Evolutionary conservation across 2,888 invertebrate genomes (phyloP).

Genomic region (Bursaphelenchus okinawaensis): DNA sequence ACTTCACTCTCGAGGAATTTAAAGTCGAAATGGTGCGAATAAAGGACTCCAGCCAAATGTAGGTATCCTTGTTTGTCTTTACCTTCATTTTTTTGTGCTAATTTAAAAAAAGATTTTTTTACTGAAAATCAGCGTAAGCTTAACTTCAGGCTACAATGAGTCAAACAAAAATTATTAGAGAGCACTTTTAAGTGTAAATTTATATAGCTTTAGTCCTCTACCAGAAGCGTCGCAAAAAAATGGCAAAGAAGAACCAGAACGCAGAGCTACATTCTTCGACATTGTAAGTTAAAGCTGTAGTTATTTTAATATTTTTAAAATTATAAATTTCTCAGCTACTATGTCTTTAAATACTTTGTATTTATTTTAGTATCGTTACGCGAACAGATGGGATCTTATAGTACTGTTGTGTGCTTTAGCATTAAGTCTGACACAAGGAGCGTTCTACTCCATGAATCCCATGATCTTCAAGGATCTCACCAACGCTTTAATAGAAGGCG

Average conservation of each 20-base stretch:
- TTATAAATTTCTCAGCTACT: too few species aligned
- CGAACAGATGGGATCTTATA: slow-evolving; percentile 21
- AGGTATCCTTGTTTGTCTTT: background rate
- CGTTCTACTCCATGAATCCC: slow-evolving; percentile 3
- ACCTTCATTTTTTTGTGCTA: background rate
- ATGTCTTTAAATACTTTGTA: too few species aligned
- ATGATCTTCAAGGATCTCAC: slow-evolving; percentile 22
- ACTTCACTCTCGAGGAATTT: background rate
- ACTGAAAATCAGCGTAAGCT: too few species aligned
- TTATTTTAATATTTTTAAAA: slow-evolving; percentile 30
- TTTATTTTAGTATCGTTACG: slow-evolving; percentile 33
- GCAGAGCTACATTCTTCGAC: background rate
- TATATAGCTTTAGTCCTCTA: background rate
- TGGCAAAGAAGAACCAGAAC: background rate
- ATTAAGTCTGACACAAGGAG: slow-evolving; percentile 21
- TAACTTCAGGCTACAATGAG: too few species aligned
- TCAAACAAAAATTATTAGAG: too few species aligned
- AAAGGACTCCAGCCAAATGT: background rate
- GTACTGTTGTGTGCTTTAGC: slow-evolving; percentile 16
- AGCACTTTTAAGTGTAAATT: too few species aligned
- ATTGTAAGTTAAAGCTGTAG: background rate
- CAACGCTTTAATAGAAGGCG: slow-evolving; percentile 29
- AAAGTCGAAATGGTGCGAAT: background rate
- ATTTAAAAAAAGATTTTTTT: background rate
- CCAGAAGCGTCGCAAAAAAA: background rate